Percentiles rank a stretch among this genome's conserved stretches.
phyloP scores from a whole-genome alignment of 2,113 vertebrate genomes.

The Saccopteryx bilineata region DNA sequence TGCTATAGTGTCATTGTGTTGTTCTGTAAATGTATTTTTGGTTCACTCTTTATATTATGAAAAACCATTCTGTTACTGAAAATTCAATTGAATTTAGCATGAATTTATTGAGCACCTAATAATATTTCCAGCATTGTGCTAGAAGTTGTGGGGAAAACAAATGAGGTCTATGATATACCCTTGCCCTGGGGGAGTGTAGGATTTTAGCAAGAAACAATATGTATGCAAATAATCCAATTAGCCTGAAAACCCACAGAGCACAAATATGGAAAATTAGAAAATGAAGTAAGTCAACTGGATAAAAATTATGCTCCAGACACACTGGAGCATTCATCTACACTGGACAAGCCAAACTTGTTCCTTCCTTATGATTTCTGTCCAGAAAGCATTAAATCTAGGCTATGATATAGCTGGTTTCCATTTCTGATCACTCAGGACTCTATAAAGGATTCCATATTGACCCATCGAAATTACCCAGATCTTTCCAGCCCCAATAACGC shows the following conservation, averaged over 20 bases:
- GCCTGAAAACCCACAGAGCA: slow-evolving; percentile 71
- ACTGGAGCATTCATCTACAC: slow-evolving; percentile 8
- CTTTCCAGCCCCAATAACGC: neutral
- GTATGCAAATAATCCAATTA: slow-evolving; percentile 83
- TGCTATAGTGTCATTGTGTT: slow-evolving; percentile 3
- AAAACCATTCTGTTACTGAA: slow-evolving; percentile 67
- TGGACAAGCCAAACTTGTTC: neutral
- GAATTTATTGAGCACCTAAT: slow-evolving; percentile 77
- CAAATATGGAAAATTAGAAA: slow-evolving; percentile 66
- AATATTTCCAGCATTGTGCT: slow-evolving; percentile 52
- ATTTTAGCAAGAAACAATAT: slow-evolving; percentile 76
- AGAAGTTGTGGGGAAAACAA: slow-evolving; percentile 28
- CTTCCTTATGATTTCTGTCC: slow-evolving; percentile 30
- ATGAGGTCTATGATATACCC: slow-evolving; percentile 54
- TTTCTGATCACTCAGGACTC: neutral
- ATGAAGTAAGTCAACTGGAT: slow-evolving; percentile 75
- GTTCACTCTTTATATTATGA: slow-evolving; percentile 44
- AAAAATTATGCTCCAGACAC: slow-evolving; percentile 53
- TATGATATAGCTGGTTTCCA: neutral
- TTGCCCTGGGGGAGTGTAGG: slow-evolving; percentile 67
- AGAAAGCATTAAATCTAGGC: neutral
- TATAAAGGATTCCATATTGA: neutral
- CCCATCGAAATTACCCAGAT: neutral
- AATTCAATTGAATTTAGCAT: slow-evolving; percentile 71
- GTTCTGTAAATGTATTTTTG: slow-evolving; percentile 44